Evolutionary conservation across 1,140 invertebrate genomes (phyloP).

Genomic region (Protaetia brevitarsis): DNA sequence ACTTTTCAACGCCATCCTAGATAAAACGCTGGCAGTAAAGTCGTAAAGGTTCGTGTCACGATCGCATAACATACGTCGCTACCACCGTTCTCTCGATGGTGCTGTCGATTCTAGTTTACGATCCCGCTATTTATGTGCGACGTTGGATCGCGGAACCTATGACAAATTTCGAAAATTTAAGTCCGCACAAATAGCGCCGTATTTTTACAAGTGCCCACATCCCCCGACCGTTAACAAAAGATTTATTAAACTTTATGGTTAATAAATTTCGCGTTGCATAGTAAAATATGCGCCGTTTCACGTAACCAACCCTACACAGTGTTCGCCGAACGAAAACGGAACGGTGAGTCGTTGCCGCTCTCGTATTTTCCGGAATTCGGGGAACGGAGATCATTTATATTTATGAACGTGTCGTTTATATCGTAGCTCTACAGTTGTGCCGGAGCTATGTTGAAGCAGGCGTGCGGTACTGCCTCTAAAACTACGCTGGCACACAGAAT

Average conservation of each 20-base stretch:
- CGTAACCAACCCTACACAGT: neutral
- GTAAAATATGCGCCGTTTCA: constrained; percentile 11
- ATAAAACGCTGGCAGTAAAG: too few species aligned
- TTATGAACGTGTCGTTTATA: neutral
- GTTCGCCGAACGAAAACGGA: neutral
- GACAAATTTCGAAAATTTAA: constrained; percentile 17
- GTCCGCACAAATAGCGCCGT: constrained; percentile 7
- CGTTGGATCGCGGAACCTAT: neutral
- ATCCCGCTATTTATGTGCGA: neutral
- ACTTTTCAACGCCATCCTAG: too few species aligned
- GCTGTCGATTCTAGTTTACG: too few species aligned
- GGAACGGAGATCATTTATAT: constrained; percentile 3
- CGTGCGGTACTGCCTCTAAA: too few species aligned
- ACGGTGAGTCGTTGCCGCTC: neutral
- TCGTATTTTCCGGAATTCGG: constrained; percentile 1
- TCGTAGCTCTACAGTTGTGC: too few species aligned
- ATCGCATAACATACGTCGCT: too few species aligned
- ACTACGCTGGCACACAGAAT: too few species aligned
- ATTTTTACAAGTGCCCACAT: constrained; percentile 12
- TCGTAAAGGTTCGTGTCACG: too few species aligned
- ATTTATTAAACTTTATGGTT: constrained; percentile 17
- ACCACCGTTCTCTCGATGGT: too few species aligned
- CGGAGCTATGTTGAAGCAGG: too few species aligned
- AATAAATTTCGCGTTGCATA: constrained; percentile 9
- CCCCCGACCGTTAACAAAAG: constrained; percentile 12